Conservation (phyloP, 2,113 vertebrate genomes). For the Pangasianodon hypophthalmus region DNA sequence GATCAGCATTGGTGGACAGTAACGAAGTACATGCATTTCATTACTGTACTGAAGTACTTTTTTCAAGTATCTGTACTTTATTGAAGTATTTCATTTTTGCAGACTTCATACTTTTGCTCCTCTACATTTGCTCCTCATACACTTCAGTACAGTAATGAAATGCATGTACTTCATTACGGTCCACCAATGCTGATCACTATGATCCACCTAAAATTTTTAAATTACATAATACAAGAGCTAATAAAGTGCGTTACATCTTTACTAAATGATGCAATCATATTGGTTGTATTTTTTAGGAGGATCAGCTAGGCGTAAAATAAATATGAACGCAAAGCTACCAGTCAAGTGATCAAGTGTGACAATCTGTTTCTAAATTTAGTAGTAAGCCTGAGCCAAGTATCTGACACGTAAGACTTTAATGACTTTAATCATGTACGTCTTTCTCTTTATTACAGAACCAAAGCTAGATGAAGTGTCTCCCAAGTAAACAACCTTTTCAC, state of each 20-base stretch:
- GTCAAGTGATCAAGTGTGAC: background rate
- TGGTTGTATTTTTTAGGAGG: background rate
- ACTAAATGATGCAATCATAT: background rate
- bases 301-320: background rate
- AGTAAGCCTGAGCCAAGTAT: background rate
- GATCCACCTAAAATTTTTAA: background rate
- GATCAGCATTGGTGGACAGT: no score
- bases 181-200: background rate
- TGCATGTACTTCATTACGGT: background rate
- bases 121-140: no score
- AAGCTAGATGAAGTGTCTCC: slow-evolving; percentile 66
- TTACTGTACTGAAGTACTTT: no score
- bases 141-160: no score
- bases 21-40: no score
- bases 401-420: background rate
- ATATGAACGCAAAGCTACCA: background rate
- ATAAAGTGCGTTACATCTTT: no score
- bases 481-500: slow-evolving; percentile 61
- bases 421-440: background rate
- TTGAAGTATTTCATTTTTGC: no score
- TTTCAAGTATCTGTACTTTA: no score
- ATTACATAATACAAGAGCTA: background rate
- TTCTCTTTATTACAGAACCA: slow-evolving; percentile 65
- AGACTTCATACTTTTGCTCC: no score
- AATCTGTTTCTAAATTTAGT: background rate